Base-by-base conservation (phyloP, 2,888 invertebrate genomes). In the Zygothrica quintamaculata region DNA sequence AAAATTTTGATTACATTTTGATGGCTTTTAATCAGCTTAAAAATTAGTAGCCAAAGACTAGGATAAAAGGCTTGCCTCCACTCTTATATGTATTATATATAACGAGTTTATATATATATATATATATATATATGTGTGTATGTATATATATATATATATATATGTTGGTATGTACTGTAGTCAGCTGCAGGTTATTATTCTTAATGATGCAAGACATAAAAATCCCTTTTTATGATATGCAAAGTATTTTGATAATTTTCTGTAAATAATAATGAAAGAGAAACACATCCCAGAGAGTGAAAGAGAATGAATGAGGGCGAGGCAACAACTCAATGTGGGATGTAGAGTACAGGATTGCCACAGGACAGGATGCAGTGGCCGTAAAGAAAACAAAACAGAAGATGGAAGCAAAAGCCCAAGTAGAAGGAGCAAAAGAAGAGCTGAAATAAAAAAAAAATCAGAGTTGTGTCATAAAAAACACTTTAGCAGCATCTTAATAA, bases 1-100 rank as follows among this genome's bases (percentile, higher is more conserved):
- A 50, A 61, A 57, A 65, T 60, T 60, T 44, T 62, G 65, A 79
- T 82, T 77, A 64, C 57, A 48, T 67, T 87, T 87, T 87, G 66
- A 84, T 87, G 70, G 64, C 71, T 85, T 87, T 79, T 79, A 79
- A 79, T 87, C 79, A 79, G 79, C 82, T 79, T 87, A 81, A 87
- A 84, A 87, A 79, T 79, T 87, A 87, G 78, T 79, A 84, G 70
- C 62, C 68, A 64, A 53, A 50, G 40, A 43, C 22, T 15, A n/a
- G 15, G 58, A 31, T 39, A 52, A 61, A 69, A 40, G n/a, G 6
- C 9, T 6, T 25, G 13, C n/a, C 16, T 25, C 9, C 12, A 3
- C 18, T 9, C 9, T 1, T 33, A n/a, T 26, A n/a, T n/a, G n/a
- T n/a, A n/a, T n/a, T n/a, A n/a, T n/a, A n/a, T n/a, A n/a, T n/a